Evolutionary conservation across 2,113 vertebrate genomes (phyloP), one percentile per base, ranked within the genome.

Genomic region (Delphinus delphis): DNA sequence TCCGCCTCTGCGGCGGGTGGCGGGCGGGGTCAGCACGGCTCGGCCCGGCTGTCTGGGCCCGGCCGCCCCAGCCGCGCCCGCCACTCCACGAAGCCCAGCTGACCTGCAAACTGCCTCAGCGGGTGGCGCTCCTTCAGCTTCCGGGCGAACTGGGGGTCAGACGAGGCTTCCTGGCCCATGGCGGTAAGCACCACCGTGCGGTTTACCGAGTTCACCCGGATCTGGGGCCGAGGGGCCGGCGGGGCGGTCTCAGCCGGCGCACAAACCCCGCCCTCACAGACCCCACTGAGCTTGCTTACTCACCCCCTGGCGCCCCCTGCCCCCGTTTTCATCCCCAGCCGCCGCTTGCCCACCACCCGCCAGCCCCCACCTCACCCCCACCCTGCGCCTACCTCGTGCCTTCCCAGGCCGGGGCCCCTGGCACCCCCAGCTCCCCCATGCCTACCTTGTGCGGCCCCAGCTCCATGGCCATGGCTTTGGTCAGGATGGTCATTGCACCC

Each of bases 131-230:
- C 98, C 28, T 97, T 99, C 99, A 99, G 98, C 76, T 97, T 80
- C 47, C 60, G 86, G 97, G 98, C 97, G 62, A 99, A 98, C 67
- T 98, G 98, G 0, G 99, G 98, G 86, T 99, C 97, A 0, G 98
- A 98, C 98, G 98, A 98, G 89, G 98, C 98, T 47, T 98, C 70
- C 33, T 98, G 98, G 14, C 99, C 99, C 99, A 99, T 99, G 55
- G 99, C 97, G 0, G 99, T 99, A 99, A 99, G 99, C 97, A 99
- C 99, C 95, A 99, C 99, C 0, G 99, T 99, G 88, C 99, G 99
- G 95, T 99, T 99, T 96, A 99, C 99, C 0, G 98, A 98, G 97
- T 99, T 99, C 95, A 99, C 99, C 38, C 99, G 98, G 88, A 99
- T 99, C 99, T 99, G 98, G 71, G 38, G 76, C 33, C 70, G 28